Evolutionary conservation across 2,797 vertebrate species (phyloP), one percentile per base, ranked within the genome.

Genomic region (Oryzias sinensis): DNA sequence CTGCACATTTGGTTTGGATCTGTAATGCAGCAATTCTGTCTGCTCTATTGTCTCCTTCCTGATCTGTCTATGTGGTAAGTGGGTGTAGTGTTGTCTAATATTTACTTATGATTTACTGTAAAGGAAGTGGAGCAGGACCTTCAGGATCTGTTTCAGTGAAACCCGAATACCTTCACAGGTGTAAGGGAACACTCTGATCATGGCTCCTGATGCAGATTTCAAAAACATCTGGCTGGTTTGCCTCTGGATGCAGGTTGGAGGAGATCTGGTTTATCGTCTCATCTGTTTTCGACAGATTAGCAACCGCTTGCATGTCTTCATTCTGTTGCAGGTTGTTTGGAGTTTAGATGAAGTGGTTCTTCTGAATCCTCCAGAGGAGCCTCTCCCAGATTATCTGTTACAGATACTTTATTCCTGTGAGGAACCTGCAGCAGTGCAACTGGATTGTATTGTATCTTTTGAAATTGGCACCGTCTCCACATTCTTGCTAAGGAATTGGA

Each of bases 351-450:
- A 80, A 1, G 79, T 94, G 58, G 72, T 5, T 1, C 75, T 93
- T 59, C 62, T 93, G 24, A 92, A 91, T 65, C 90, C 92, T n/a
- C 89, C 91, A 29, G 49, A 78, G 46, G 81, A 85, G 59, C 73
- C 87, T 9, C 43, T 83, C 4, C 57, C 89, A 3, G 70, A 56
- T 42, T 69, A 85, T 29, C 55, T 47, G 2, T 18, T 93, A 52
- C 65, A 74, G 18, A 44, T 93, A 11, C 66, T 76, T 1, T 93
- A 90, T 74, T 89, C 83, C 8, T 94, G 93, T 65, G 77, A 86
- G 18, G 15, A 50, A 5, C 50, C 76, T 18, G 62, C 89, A 2
- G 65, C 72, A 1, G 85, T 92, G 1, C 83, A 87, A 29, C 59
- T 93, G 52, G 87, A 92, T 64, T 86, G 77, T n/a, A 18, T 90